These are phyloP conservation scores for Pyxicephalus adspersus DNA, from an alignment of 2,113 vertebrate genomes.

Conservation along the genomic window DNA sequence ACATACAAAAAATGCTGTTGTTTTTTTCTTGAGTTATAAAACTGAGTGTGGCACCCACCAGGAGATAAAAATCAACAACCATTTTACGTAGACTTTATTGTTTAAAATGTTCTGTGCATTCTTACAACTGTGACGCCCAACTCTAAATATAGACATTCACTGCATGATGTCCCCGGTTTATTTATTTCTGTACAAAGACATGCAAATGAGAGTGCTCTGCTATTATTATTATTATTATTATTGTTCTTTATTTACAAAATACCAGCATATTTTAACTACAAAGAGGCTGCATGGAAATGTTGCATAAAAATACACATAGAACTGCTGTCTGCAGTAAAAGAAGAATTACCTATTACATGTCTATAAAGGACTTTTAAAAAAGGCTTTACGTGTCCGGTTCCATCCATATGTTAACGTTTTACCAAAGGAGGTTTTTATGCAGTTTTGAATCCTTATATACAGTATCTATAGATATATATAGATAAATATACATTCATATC, in stretches of 20 bases:
- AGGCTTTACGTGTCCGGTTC: too few relatives aligned
- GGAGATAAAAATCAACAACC: slow-evolving; percentile 22
- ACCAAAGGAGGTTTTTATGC: too few relatives aligned
- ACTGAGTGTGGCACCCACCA: slow-evolving; percentile 1
- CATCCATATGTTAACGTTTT: too few relatives aligned
- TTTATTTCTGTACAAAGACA: slow-evolving; percentile 34
- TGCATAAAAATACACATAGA: not conserved
- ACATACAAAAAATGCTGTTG: not conserved
- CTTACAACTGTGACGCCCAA: slow-evolving; percentile 5
- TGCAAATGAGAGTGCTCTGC: not conserved
- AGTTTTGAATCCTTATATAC: too few relatives aligned
- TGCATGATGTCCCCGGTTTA: slow-evolving; percentile 26
- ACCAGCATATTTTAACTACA: slow-evolving; percentile 18
- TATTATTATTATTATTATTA: slow-evolving; percentile 37
- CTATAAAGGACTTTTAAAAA: too few relatives aligned
- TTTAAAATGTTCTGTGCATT: slow-evolving; percentile 7
- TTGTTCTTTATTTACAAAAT: slow-evolving; percentile 15
- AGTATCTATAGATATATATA: too few relatives aligned
- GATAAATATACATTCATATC: too few relatives aligned
- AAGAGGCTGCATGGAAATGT: not conserved
- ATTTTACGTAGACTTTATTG: slow-evolving; percentile 11
- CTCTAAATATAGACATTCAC: slow-evolving; percentile 20
- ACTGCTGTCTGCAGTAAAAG: not conserved
- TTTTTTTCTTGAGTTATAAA: not conserved
- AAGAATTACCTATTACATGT: too few relatives aligned